Conservation (phyloP, 2,797 vertebrate genomes). For the Hirundo rustica region DNA sequence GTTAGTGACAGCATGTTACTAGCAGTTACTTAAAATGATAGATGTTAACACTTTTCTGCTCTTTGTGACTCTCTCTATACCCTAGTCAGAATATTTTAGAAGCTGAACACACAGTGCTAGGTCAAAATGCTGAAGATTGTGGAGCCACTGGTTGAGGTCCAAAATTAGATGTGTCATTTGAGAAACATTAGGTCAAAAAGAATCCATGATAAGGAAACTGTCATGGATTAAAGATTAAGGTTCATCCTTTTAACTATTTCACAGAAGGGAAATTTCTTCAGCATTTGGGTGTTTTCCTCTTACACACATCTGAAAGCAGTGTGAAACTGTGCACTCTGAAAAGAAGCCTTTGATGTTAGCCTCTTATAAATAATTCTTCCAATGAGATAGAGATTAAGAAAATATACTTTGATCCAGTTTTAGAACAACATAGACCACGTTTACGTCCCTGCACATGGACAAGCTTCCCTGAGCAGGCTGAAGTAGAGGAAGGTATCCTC, state of each 20-base stretch:
- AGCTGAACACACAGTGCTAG: neutral
- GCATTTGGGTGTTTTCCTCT: neutral
- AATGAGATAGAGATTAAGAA: neutral
- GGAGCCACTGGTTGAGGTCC: slow-evolving; percentile 10
- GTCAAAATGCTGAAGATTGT: neutral
- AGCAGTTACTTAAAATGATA: slow-evolving; percentile 19
- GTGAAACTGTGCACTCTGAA: neutral
- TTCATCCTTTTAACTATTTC: neutral
- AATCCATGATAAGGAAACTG: neutral
- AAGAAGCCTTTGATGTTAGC: neutral
- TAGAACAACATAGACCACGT: neutral
- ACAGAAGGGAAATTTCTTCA: neutral
- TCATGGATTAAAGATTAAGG: neutral
- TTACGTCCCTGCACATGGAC: neutral
- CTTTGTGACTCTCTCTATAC: slow-evolving; percentile 7
- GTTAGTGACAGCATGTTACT: slow-evolving; percentile 11
- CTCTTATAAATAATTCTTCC: neutral
- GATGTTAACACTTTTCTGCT: slow-evolving; percentile 27
- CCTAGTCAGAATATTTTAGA: neutral
- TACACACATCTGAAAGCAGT: neutral
- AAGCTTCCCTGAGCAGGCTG: neutral
- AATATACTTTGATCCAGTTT: neutral
- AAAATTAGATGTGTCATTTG: neutral
- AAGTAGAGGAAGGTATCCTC: neutral
- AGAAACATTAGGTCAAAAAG: slow-evolving; percentile 2